Conservation (phyloP, 2,797 vertebrate genomes). For the Onychomys torridus region DNA sequence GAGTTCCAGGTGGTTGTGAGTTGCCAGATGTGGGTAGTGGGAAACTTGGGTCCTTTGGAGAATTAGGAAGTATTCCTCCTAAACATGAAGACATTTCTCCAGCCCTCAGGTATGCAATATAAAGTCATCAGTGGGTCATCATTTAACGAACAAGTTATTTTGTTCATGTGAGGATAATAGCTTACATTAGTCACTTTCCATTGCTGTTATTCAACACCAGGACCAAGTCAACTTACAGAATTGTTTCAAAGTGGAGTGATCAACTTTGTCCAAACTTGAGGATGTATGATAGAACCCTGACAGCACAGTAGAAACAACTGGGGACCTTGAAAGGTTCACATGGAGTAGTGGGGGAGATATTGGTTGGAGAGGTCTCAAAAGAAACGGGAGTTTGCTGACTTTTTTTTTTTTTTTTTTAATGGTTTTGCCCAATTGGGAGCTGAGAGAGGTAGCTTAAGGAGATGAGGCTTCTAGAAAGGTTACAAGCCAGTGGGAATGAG, state of each 20-base stretch:
- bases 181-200: not conserved
- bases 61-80: not conserved
- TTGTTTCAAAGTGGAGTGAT: not conserved
- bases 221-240: not conserved
- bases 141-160: not conserved
- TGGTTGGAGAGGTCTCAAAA: not conserved
- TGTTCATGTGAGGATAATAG: not conserved
- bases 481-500: not conserved
- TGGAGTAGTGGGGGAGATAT: not conserved
- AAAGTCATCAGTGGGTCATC: not conserved
- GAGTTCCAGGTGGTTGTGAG: not conserved
- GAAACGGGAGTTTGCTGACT: not conserved
- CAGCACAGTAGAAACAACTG: not conserved
- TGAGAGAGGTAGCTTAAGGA: not conserved
- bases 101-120: not conserved
- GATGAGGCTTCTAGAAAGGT: not conserved
- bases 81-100: not conserved
- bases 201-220: not conserved
- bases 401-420: not conserved
- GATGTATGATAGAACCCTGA: not conserved
- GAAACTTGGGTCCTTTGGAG: not conserved
- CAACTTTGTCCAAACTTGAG: not conserved
- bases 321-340: not conserved
- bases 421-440: not conserved
- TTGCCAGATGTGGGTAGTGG: not conserved